A percentile compares a stretch with the other conserved stretches of the same genome.
Conservation (phyloP, 2,888 invertebrate genomes). For the Copidosoma aretas region DNA sequence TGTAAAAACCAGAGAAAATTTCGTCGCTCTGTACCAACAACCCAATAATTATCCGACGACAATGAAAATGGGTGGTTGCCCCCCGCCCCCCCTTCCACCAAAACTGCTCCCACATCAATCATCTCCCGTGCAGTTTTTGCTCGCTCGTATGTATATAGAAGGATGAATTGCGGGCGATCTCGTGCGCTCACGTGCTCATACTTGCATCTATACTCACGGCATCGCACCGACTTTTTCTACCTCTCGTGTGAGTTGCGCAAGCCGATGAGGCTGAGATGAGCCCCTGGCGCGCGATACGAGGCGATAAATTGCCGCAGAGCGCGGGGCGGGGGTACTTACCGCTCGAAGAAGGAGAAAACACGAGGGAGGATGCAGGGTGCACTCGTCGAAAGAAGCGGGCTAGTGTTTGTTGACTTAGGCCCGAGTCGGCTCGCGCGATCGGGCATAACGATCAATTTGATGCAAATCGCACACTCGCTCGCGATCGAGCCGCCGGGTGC, state of each 20-base stretch:
- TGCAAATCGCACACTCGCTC: conserved; percentile 60
- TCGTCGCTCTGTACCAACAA: neutral
- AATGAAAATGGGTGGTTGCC: conserved; percentile 13
- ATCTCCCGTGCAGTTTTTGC: conserved; percentile 53
- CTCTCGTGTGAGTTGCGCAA: conserved; percentile 45
- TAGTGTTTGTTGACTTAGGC: conserved; percentile 55
- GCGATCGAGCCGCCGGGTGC: conserved; percentile 50
- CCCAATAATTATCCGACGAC: conserved; percentile 2
- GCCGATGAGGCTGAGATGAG: conserved; percentile 43
- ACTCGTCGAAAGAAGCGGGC: conserved; percentile 42
- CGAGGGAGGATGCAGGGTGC: neutral
- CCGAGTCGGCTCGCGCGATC: neutral
- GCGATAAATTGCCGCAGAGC: conserved; percentile 19
- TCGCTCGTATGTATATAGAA: conserved; percentile 34
- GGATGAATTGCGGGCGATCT: conserved; percentile 39
- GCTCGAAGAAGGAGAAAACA: neutral
- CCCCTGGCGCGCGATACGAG: conserved; percentile 44
- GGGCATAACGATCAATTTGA: conserved; percentile 57
- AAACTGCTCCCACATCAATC: conserved; percentile 62
- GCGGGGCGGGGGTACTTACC: too few species aligned
- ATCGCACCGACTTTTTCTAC: too few species aligned
- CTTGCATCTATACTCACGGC: too few species aligned
- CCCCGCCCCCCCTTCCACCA: too few species aligned
- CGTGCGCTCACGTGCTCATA: neutral
- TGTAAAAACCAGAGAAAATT: conserved; percentile 3